Percentiles rank a stretch among this genome's conserved stretches.
Conservation (phyloP, 2,888 invertebrate species). For the Nineta flava region DNA sequence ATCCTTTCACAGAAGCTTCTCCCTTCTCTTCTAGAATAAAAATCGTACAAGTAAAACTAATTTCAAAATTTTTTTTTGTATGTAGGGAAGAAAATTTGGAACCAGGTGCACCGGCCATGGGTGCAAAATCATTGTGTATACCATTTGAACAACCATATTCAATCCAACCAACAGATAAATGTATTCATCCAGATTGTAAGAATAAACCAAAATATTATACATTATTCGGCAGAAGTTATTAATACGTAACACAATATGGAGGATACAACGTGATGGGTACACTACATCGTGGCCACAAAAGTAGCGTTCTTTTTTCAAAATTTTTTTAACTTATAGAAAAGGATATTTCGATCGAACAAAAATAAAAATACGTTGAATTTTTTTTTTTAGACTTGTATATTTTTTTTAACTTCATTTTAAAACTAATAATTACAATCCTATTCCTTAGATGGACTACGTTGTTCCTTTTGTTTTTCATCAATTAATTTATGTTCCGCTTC, state of each 20-base stretch:
- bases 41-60: too few relatives aligned
- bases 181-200: slow-evolving; percentile 76
- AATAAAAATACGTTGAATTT: neutral
- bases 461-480: slow-evolving; percentile 27
- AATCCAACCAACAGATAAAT: slow-evolving; percentile 46
- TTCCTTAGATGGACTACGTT: slow-evolving; percentile 7
- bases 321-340: neutral
- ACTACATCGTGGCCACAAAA: too few relatives aligned
- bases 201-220: slow-evolving; percentile 71
- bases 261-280: neutral
- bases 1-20: neutral
- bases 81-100: slow-evolving; percentile 49
- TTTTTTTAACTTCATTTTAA: neutral
- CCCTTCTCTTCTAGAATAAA: neutral
- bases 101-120: slow-evolving; percentile 87
- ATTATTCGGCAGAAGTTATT: slow-evolving; percentile 94
- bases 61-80: slow-evolving; percentile 13
- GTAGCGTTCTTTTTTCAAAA: neutral
- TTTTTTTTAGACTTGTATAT: neutral
- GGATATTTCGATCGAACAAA: neutral
- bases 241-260: too few relatives aligned
- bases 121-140: slow-evolving; percentile 96
- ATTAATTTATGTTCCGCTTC: slow-evolving; percentile 37
- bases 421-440: neutral
- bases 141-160: slow-evolving; percentile 75